These are phyloP conservation scores for Coptotermes formosanus DNA, from an alignment of 1,140 invertebrate genomes.

Conservation along the genomic window DNA sequence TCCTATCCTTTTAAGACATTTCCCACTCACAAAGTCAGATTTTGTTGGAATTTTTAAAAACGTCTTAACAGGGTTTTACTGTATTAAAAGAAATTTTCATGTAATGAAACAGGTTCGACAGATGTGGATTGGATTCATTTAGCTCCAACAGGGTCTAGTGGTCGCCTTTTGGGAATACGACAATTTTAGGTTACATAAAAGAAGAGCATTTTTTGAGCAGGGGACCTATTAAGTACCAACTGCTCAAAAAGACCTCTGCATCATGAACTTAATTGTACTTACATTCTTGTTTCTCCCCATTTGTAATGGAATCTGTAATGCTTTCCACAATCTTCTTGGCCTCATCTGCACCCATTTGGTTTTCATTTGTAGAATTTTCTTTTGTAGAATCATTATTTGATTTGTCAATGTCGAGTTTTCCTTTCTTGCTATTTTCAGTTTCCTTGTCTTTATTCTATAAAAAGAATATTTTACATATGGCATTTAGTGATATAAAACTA, in stretches of 20 bases:
- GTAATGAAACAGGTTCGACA: too few relatives aligned
- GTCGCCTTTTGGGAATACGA: too few relatives aligned
- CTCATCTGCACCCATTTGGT: constrained; percentile 70
- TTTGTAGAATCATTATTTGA: constrained; percentile 45
- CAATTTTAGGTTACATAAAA: too few relatives aligned
- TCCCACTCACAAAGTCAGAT: too few relatives aligned
- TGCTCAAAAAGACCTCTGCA: constrained; percentile 26
- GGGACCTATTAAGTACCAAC: background rate
- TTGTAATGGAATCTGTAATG: constrained; percentile 76
- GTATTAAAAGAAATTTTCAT: too few relatives aligned
- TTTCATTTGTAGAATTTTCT: constrained; percentile 40
- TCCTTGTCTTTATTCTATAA: constrained; percentile 45
- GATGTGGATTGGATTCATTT: too few relatives aligned
- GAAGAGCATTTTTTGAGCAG: background rate
- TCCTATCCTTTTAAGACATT: too few relatives aligned
- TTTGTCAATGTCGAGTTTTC: constrained; percentile 37
- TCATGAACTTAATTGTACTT: constrained; percentile 46
- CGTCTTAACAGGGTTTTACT: too few relatives aligned
- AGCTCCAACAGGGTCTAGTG: too few relatives aligned
- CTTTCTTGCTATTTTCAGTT: constrained; percentile 40
- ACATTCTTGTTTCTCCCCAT: constrained; percentile 77
- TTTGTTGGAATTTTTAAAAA: too few relatives aligned
- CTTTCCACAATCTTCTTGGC: constrained; percentile 91
- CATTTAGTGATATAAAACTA: too few relatives aligned
- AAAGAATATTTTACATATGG: background rate